phyloP scores from a whole-genome alignment of 2,888 invertebrate genomes.

The Metacarcinus magister region DNA sequence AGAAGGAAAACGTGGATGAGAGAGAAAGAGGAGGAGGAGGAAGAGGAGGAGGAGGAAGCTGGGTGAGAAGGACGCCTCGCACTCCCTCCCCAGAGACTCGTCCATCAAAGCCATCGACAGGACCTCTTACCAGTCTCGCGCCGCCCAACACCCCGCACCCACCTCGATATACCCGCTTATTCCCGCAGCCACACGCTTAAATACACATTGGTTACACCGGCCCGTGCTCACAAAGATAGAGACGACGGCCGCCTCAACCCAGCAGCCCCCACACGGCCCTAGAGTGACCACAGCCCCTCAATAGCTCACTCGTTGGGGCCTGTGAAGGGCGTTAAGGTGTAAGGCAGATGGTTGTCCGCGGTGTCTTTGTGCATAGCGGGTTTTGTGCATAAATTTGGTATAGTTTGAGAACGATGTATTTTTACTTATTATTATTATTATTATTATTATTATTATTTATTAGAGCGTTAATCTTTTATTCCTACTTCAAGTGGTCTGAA shows the following conservation, averaged over 20 bases:
- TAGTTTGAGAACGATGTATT: neutral
- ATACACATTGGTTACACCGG: constrained; percentile 66
- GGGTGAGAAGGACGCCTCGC: constrained; percentile 18
- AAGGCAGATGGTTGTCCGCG: constrained; percentile 2
- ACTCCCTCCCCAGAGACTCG: constrained; percentile 43
- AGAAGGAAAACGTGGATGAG: neutral
- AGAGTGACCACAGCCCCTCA: neutral
- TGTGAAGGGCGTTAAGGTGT: neutral
- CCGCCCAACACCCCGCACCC: constrained; percentile 54
- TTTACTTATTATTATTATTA: too few relatives aligned
- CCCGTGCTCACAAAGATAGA: constrained; percentile 60
- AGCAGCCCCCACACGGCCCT: neutral
- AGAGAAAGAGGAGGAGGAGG: neutral
- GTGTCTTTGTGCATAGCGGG: neutral
- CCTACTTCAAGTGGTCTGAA: neutral
- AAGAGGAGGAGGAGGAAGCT: neutral
- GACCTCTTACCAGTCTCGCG: constrained; percentile 64
- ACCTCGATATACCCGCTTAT: constrained; percentile 53
- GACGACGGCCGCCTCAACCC: constrained; percentile 16
- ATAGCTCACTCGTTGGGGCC: neutral
- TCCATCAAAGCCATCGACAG: constrained; percentile 73
- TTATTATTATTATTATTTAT: too few relatives aligned
- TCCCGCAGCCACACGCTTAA: constrained; percentile 59
- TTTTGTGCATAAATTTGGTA: neutral
- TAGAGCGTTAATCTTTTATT: neutral